phyloP scores from a whole-genome alignment of 2,888 invertebrate genomes.

The Ischnura elegans region DNA sequence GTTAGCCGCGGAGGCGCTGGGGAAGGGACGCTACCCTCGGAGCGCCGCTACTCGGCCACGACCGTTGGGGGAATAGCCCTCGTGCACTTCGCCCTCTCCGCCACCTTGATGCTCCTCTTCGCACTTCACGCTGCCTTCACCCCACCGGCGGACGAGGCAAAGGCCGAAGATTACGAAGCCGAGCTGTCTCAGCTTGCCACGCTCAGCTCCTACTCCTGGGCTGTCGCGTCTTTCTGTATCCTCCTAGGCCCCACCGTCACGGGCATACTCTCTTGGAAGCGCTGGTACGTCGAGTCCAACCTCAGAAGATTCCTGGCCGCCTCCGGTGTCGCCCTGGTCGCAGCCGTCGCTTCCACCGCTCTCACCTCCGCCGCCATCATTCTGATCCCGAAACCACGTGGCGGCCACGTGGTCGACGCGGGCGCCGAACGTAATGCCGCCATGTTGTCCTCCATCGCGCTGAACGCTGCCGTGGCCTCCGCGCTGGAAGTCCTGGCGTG shows the following conservation, averaged over 20 bases:
- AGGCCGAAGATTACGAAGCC: conserved; percentile 61
- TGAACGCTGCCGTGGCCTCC: conserved; percentile 77
- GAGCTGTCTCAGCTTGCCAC: conserved; percentile 71
- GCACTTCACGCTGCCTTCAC: conserved; percentile 79
- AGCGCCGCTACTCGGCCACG: conserved; percentile 84
- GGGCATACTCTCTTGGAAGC: conserved; percentile 82
- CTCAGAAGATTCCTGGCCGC: conserved; percentile 83
- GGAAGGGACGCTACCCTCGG: conserved; percentile 83
- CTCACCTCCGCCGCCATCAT: conserved; percentile 68
- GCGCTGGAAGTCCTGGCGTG: conserved; percentile 72
- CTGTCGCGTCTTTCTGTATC: not conserved
- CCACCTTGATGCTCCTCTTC: conserved; percentile 81
- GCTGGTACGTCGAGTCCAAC: conserved; percentile 85
- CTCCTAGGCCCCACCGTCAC: conserved; percentile 72
- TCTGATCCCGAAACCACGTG: not conserved
- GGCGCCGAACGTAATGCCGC: too few species aligned
- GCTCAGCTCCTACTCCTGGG: conserved; percentile 68
- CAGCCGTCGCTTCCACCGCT: conserved; percentile 75
- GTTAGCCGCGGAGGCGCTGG: conserved; percentile 81
- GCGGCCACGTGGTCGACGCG: not conserved
- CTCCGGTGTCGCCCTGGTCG: conserved; percentile 79
- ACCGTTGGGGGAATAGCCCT: conserved; percentile 84
- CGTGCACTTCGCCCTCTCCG: conserved; percentile 82
- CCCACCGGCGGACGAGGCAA: not conserved
- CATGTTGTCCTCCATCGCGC: conserved; percentile 75